Evolutionary conservation across 2,113 vertebrate species (phyloP), one percentile per base, ranked within the genome.

Genomic region (Sinosuthora webbiana): DNA sequence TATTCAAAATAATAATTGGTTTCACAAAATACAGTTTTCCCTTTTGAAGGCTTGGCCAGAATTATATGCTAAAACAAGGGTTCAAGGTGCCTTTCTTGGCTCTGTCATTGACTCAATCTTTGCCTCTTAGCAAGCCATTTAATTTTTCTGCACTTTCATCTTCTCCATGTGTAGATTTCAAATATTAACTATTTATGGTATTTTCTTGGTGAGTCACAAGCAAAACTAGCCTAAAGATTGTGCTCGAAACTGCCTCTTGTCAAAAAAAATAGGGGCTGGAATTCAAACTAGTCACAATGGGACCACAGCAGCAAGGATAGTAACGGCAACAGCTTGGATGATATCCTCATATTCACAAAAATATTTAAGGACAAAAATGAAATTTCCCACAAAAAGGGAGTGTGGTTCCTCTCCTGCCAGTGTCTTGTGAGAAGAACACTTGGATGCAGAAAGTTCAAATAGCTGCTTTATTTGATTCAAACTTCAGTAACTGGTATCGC

Each of bases 1-100:
- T 76, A 59, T 97, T 94, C 93, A 90, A 95, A 93, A 93, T 57
- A 96, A 86, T 24, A 79, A 82, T 71, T 33, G 57, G 47, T 59
- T 80, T 89, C 90, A 91, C 52, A 85, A 95, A 86, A 56, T 63
- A 89, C 50, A 75, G 21, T 75, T 76, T 71, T 93, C 18, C 21
- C 24, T 90, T 92, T 90, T 90, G 78, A 85, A 94, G n/a, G 35
- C 9, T 95, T 90, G 80, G 77, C 73, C 4, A 6, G 68, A 87
- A 68, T 73, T 93, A 76, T 17, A 44, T 10, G 35, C 35, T 74
- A 71, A 92, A 89, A 78, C 0, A 9, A 78, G 50, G 59, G 33
- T 47, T 47, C 82, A 87, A 91, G 75, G 45, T 56, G 50, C 83
- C 92, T 74, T 75, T 91, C 62, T 69, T 90, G 84, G 75, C 74